These are phyloP conservation scores for Rhabdophis nuchalis DNA, from an alignment of 2,797 vertebrate species.

Conservation along the genomic window DNA sequence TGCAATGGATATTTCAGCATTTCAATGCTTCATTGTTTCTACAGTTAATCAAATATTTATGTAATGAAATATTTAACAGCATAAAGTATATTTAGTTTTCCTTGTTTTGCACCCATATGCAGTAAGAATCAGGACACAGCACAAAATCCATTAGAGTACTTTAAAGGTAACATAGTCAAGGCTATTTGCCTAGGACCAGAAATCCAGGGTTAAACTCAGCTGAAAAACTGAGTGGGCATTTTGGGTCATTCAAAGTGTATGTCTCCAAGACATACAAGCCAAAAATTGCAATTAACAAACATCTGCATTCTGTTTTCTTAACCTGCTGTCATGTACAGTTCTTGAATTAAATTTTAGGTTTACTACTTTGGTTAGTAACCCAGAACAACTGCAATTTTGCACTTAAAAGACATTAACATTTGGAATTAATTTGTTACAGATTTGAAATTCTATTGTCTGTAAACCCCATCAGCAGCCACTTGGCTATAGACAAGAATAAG, in stretches of 20 bases:
- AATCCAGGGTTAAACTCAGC: background rate
- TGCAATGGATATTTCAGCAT: background rate
- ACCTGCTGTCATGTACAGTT: background rate
- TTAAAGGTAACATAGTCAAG: background rate
- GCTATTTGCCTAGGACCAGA: background rate
- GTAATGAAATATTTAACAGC: background rate
- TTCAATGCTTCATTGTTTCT: background rate
- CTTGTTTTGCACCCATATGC: background rate
- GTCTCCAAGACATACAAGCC: background rate
- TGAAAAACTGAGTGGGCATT: background rate
- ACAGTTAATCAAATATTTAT: background rate
- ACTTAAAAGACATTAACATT: background rate
- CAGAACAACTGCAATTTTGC: background rate
- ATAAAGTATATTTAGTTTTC: background rate
- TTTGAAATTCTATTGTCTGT: background rate
- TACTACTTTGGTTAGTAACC: background rate
- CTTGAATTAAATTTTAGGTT: background rate
- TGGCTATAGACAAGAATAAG: background rate
- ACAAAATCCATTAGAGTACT: background rate
- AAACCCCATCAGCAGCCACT: background rate
- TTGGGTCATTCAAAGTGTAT: background rate
- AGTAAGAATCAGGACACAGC: background rate
- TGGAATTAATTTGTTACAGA: background rate
- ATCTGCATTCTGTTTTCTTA: background rate
- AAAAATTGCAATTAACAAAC: background rate